phyloP scores from a whole-genome alignment of 2,113 vertebrate species.

The Azemiops feae region DNA sequence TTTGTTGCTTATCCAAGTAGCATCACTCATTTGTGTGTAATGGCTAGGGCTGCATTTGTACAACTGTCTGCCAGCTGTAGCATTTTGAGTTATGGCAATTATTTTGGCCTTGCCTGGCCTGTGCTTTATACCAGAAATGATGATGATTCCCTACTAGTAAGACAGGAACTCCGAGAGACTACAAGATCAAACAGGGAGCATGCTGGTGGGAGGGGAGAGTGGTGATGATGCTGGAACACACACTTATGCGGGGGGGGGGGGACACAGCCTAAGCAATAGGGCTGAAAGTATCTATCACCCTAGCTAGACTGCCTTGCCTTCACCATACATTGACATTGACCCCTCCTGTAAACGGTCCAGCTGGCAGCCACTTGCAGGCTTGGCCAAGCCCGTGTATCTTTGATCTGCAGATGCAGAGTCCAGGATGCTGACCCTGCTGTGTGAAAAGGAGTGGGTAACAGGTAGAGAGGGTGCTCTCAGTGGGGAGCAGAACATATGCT shows the following conservation, averaged over 20 bases:
- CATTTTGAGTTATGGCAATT: background rate
- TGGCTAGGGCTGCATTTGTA: background rate
- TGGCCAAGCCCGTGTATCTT: constrained; percentile 42
- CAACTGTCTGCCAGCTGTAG: background rate
- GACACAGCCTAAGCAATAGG: background rate
- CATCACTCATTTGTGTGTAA: background rate
- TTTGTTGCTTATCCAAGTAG: background rate
- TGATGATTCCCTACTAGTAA: background rate
- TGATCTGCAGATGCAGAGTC: constrained; percentile 63
- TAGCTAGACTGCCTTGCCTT: constrained; percentile 53
- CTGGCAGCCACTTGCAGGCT: constrained; percentile 60
- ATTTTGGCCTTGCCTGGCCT: background rate
- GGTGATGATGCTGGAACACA: background rate
- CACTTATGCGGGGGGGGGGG: background rate
- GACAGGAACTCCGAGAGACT: background rate
- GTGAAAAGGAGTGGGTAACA: constrained; percentile 42
- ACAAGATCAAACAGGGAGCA: background rate
- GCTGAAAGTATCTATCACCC: constrained; percentile 32
- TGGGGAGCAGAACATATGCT: constrained; percentile 45
- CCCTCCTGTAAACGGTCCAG: constrained; percentile 40
- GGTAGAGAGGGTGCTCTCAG: constrained; percentile 44
- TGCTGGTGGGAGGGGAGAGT: background rate
- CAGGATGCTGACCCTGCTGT: constrained; percentile 47
- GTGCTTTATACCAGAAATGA: background rate
- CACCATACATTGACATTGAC: constrained; percentile 46